phyloP scores from a whole-genome alignment of 2,888 invertebrate species.

The Macrophya alboannulata region DNA sequence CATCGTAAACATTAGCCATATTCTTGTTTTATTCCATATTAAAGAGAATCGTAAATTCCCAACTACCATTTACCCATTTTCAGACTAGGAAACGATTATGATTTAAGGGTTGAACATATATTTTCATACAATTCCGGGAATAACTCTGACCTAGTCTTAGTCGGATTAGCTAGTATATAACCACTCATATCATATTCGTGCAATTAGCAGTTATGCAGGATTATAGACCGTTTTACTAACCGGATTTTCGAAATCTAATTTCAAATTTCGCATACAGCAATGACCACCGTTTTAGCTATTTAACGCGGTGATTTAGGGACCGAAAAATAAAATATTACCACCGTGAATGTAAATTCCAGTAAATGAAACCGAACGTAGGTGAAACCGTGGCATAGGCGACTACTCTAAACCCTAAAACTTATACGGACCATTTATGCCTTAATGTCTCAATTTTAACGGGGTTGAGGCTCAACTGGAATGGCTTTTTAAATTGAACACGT shows the following conservation, averaged over 20 bases:
- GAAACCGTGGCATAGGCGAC: background rate
- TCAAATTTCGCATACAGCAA: constrained; percentile 2
- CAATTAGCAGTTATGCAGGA: constrained; percentile 37
- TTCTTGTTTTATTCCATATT: background rate
- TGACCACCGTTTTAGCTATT: background rate
- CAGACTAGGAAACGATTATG: constrained; percentile 18
- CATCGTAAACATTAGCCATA: background rate
- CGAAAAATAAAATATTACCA: background rate
- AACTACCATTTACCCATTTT: background rate
- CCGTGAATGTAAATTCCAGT: background rate
- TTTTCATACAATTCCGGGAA: background rate
- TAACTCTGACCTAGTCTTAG: constrained; percentile 25
- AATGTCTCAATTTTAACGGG: constrained; percentile 42
- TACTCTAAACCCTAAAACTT: constrained; percentile 27
- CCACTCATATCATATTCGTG: background rate
- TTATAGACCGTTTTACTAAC: background rate
- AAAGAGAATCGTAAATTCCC: background rate
- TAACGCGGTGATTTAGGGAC: background rate
- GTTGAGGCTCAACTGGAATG: constrained; percentile 30
- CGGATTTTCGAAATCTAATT: constrained; percentile 40
- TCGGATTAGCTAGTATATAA: background rate
- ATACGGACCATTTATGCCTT: constrained; percentile 27
- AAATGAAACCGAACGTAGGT: constrained; percentile 17
- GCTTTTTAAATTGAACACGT: constrained; percentile 41
- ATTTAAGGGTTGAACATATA: background rate